Percentiles rank a stretch among this genome's conserved stretches.
Conservation (phyloP, 2,113 vertebrate species). For the Nesospiza acunhae region DNA sequence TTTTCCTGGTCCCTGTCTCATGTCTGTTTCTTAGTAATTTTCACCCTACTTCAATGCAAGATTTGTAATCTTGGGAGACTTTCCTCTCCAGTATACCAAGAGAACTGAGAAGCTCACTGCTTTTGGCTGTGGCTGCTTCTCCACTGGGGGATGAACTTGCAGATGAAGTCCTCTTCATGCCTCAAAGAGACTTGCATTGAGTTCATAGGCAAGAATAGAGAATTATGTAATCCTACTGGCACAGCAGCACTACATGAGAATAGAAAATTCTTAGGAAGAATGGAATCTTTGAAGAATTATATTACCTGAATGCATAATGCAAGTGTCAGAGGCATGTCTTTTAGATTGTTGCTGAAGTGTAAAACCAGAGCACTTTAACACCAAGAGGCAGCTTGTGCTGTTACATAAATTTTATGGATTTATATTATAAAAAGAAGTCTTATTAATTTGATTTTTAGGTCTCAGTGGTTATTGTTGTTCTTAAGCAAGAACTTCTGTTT, state of each 20-base stretch:
- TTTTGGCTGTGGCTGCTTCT: background rate
- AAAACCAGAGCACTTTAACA: background rate
- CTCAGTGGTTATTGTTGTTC: background rate
- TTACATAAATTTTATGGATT: background rate
- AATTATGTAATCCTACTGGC: conserved; percentile 17
- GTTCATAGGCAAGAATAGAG: background rate
- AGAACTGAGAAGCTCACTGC: background rate
- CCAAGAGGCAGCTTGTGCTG: background rate
- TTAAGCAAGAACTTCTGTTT: background rate
- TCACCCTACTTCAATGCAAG: background rate
- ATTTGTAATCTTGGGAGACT: background rate
- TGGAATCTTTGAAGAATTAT: conserved; percentile 28
- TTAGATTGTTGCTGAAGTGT: background rate
- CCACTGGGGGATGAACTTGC: background rate
- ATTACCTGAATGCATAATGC: conserved; percentile 23
- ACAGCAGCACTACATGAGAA: fast-evolving
- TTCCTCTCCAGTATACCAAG: background rate
- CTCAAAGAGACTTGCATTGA: background rate
- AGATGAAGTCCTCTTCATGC: background rate
- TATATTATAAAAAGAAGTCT: background rate
- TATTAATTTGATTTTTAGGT: background rate
- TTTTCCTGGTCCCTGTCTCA: background rate
- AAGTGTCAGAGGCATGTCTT: conserved; percentile 9
- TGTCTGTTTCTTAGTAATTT: background rate
- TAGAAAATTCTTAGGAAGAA: conserved; percentile 11